Conservation (phyloP, 2,113 vertebrate species). For the Gallinago media region DNA sequence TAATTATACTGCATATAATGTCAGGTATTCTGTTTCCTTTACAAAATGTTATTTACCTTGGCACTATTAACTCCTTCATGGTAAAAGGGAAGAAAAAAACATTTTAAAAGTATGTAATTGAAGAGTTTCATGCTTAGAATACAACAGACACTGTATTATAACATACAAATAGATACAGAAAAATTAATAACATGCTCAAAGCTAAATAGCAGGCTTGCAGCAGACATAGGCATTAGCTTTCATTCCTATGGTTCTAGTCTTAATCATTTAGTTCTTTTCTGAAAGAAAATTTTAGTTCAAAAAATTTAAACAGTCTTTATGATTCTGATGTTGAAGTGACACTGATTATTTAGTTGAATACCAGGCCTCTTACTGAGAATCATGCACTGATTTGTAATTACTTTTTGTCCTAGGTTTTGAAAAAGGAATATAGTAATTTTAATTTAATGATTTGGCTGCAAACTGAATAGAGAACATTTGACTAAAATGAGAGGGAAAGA, state of each 20-base stretch:
- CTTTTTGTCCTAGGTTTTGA: neutral
- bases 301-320: constrained; percentile 7
- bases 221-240: neutral
- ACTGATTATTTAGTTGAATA: neutral
- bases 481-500: neutral
- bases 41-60: neutral
- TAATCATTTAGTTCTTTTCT: neutral
- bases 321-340: neutral
- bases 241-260: neutral
- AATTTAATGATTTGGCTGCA: constrained; percentile 29
- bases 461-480: neutral
- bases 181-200: neutral
- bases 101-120: neutral
- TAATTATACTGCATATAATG: neutral
- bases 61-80: neutral
- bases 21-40: neutral
- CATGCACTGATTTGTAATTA: neutral
- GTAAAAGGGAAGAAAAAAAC: neutral
- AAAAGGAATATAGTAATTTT: constrained; percentile 36
- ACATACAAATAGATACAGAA: neutral
- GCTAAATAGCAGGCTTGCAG: neutral
- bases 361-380: neutral
- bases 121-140: neutral
- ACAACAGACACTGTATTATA: neutral
- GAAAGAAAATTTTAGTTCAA: neutral